Evolutionary conservation across 2,888 invertebrate genomes (phyloP), one percentile per base, ranked within the genome.

Genomic region (Argyra leucocephala): DNA sequence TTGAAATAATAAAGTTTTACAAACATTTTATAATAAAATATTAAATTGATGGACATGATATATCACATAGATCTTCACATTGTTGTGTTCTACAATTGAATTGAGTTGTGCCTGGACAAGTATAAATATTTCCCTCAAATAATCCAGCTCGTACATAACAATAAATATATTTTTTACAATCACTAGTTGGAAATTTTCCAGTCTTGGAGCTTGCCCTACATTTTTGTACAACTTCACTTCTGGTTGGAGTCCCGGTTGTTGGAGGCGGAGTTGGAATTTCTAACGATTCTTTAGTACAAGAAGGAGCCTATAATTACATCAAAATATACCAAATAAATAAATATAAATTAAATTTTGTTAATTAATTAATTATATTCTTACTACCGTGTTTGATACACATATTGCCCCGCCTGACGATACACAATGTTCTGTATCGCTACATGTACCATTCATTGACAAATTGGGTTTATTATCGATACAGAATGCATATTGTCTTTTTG

Each of bases 31-130:
- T 12, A n/a, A n/a, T n/a, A n/a, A n/a, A 31, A 31, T 31, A 10
- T 31, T 31, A 31, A 10, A 31, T 7, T 31, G 31, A 4, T 31
- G 48, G 48, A 48, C 48, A 48, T 18, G 48, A 12, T 3, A 1
- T 48, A 48, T 48, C n/a, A 18, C 48, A 48, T 18, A 15, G 12
- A 2, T 5, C 2, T 18, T 48, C 48, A 48, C 48, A 48, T 48
- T 48, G 48, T 48, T 48, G 48, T 48, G 48, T 48, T 48, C 18
- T 48, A 48, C 48, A 48, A 48, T 48, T 48, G 18, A 48, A 48
- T 48, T 18, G n/a, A 12, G 48, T 48, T 5, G 2, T n/a, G 15
- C 48, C 48, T 2, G 48, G 48, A n/a, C 48, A 48, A 48, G 48
- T 15, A 15, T 48, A 48, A 18, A 48, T n/a, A 48, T 48, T 48